phyloP scores from a whole-genome alignment of 2,113 vertebrate species.

The Channa maculata region DNA sequence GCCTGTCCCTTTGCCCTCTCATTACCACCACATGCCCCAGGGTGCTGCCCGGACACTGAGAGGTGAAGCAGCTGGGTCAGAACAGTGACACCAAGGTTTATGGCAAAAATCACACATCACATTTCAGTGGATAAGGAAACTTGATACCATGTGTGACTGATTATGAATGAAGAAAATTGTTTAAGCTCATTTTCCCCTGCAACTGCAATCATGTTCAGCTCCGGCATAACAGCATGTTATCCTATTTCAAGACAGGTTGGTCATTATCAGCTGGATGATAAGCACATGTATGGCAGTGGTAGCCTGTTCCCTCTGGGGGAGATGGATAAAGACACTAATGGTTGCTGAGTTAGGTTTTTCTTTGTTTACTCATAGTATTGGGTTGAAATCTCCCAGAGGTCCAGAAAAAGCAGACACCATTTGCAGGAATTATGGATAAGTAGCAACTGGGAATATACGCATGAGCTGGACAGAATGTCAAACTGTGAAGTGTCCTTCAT shows the following conservation, averaged over 20 bases:
- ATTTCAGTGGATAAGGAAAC: slow-evolving; percentile 56
- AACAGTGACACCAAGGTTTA: slow-evolving; percentile 13
- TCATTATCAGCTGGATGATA: slow-evolving; percentile 40
- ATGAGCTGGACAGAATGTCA: slow-evolving; percentile 21
- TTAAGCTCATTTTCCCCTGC: slow-evolving; percentile 31
- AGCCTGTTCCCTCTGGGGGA: background rate
- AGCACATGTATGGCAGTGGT: slow-evolving; percentile 30
- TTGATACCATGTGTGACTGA: slow-evolving; percentile 54
- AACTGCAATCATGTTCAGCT: background rate
- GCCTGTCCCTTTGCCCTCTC: slow-evolving; percentile 67
- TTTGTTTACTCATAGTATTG: slow-evolving; percentile 22
- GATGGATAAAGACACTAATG: background rate
- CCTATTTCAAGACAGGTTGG: slow-evolving; percentile 4
- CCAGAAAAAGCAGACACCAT: slow-evolving; percentile 6
- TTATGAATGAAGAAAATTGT: slow-evolving; percentile 63
- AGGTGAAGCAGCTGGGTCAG: slow-evolving; percentile 55
- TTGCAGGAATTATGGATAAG: slow-evolving; percentile 28
- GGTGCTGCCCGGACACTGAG: slow-evolving; percentile 42
- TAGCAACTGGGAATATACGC: slow-evolving; percentile 31
- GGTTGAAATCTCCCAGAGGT: background rate
- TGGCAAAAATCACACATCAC: slow-evolving; percentile 19
- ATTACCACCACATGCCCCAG: slow-evolving; percentile 52
- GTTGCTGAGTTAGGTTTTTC: slow-evolving; percentile 16
- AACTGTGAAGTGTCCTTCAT: slow-evolving; percentile 46
- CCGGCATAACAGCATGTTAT: background rate